Evolutionary conservation across 2,888 invertebrate species (phyloP).

Genomic region (Lycia hirtaria): DNA sequence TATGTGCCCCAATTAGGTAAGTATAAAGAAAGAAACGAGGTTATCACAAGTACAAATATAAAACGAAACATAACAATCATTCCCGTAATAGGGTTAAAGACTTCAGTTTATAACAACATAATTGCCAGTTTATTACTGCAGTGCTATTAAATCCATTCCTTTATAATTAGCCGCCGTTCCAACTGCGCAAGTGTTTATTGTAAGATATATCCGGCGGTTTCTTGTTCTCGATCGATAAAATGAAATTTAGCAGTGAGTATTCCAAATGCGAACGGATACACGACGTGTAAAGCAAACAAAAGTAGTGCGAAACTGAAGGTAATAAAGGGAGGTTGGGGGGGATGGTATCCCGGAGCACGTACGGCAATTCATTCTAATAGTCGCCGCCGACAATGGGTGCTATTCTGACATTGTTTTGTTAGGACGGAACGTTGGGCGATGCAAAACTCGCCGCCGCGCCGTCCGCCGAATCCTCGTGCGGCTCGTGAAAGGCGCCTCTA

Average conservation of each 20-base stretch:
- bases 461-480: conserved; percentile 49
- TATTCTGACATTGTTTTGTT: conserved; percentile 75
- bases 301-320: conserved; percentile 70
- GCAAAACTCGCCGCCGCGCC: conserved; percentile 64
- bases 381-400: conserved; percentile 70
- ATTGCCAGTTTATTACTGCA: conserved; percentile 55
- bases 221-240: conserved; percentile 52
- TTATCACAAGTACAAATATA: conserved; percentile 27
- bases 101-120: conserved; percentile 47
- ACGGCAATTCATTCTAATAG: conserved; percentile 80
- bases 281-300: conserved; percentile 73
- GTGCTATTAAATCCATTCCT: conserved; percentile 52
- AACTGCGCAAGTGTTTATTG: conserved; percentile 50
- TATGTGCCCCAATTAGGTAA: not conserved
- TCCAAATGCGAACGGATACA: conserved; percentile 56
- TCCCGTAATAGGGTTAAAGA: conserved; percentile 49
- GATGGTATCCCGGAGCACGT: conserved; percentile 70
- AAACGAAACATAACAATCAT: conserved; percentile 49
- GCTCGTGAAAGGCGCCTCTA: conserved; percentile 56
- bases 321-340: conserved; percentile 68
- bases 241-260: conserved; percentile 54
- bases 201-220: conserved; percentile 42
- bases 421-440: conserved; percentile 68
- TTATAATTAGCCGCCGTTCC: conserved; percentile 54
- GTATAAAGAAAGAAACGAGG: conserved; percentile 16